Base-by-base conservation (phyloP, 2,113 vertebrate genomes). In the Laticauda laticaudata region DNA sequence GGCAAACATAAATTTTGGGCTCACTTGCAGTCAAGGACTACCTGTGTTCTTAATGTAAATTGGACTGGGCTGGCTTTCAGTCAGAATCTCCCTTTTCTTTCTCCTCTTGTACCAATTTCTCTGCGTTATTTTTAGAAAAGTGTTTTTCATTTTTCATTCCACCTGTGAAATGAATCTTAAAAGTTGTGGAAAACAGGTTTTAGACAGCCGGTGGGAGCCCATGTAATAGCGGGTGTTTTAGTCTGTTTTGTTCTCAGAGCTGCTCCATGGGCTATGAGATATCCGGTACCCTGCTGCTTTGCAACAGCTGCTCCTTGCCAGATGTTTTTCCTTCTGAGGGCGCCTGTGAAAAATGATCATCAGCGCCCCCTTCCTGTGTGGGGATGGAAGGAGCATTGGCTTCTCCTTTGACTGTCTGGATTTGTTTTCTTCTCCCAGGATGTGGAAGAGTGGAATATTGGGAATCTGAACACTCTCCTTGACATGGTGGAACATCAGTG, bases 401-500 rank as follows among this genome's bases (percentile, higher is more conserved):
- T 88, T 51, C 29, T 12, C 89, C 75, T 86, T 14, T 75, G 48
- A 87, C 55, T 5, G 2, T 9, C 15, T 93, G 48, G 43, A 24
- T 12, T 87, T 15, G 3, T 87, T 64, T 26, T 59, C 57, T 56
- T 56, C 24, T 26, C 34, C 0, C 86, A 99, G 99, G 98, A 98
- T 0, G 97, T 99, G 95, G 96, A 98, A 0, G 98, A 99, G 92
- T 99, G 99, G 99, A 99, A 99, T 95, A 99, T 99, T 2, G 98
- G 98, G 43, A 99, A 97, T 29, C 98, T 99, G 91, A 98, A 99
- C 96, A 99, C 99, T 0, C 98, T 99, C 55, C 96, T 99, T 94
- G 99, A 99, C 95, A 99, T 99, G 99, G 99, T 99, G 97, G 99
- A 99, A 92, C 99, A 99, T 0, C 99, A 99, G 96, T 99, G 99